Conservation (phyloP, 2,113 vertebrate species). For the Daboia siamensis region DNA sequence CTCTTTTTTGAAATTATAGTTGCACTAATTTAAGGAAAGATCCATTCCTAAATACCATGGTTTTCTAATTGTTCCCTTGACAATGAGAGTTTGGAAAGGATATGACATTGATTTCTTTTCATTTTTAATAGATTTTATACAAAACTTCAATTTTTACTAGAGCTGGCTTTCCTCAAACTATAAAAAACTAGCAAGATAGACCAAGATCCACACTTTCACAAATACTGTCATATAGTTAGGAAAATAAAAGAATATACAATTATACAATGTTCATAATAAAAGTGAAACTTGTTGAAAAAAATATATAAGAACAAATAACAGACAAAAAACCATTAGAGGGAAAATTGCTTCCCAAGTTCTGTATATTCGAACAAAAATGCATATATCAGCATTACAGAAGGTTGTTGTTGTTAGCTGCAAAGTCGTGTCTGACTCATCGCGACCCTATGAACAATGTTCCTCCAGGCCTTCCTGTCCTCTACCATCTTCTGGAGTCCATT, state of each 20-base stretch:
- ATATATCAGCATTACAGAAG: background rate
- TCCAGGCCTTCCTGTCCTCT: no score
- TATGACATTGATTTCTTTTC: background rate
- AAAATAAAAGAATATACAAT: background rate
- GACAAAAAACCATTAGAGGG: background rate
- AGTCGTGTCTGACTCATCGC: no score
- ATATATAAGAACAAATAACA: background rate
- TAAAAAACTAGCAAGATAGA: background rate
- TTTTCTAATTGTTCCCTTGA: background rate
- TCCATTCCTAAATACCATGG: background rate
- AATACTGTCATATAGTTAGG: background rate
- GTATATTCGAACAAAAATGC: background rate
- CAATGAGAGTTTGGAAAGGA: background rate
- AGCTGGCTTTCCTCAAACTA: background rate
- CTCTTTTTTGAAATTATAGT: background rate
- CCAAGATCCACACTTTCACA: background rate
- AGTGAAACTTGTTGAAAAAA: background rate
- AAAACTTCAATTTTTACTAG: background rate
- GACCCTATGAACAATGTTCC: no score
- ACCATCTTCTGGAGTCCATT: no score
- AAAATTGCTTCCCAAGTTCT: background rate
- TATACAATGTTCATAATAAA: background rate
- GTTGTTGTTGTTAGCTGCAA: no score
- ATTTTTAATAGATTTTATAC: background rate
- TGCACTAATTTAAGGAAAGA: background rate